Evolutionary conservation across 37 sponge, comb jelly and placozoan species (phyloP), one percentile per base, ranked within the genome.

Genomic region (Dysidea cf. avara): DNA sequence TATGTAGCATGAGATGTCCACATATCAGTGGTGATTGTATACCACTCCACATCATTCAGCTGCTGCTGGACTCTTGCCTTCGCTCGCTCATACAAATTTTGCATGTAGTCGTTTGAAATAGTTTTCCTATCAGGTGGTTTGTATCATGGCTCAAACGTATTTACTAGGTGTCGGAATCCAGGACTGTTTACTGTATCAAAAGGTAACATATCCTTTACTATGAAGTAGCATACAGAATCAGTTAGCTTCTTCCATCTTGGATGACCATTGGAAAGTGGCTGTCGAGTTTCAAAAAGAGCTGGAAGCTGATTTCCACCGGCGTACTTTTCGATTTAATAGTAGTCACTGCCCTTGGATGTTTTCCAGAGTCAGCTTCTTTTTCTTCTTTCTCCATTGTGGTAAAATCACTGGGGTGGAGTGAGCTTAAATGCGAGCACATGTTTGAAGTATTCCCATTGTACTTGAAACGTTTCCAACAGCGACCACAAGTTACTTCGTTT

Each of bases 141-240:
- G 59, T 78, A 78, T 32, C 79, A 56, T 25, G 79, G 79, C 48
- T 78, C 79, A 30, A 78, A 20, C 28, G 56, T 52, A 16, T 50
- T 18, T 11, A 78, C 12, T 58, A 72, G 14, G 11, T 43, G 53
- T 4, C 68, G 69, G 51, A 78, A 78, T 16, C 79, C 79, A 34
- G n/a, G 7, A 78, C 21, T 69, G 49, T 79, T 56, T 11, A 79
- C 71, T 3, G 64, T 56, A 29, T 52, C 56, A 17, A 48, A 34
- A 9, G 81, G 81, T 59, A 32, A 61, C 63, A 79, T 55, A 43
- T 79, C 81, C 56, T 70, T 70, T 16, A 71, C 71, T 21, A 79
- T n/a, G n/a, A n/a, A n/a, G n/a, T n/a, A n/a, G n/a, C n/a, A n/a
- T n/a, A n/a, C n/a, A n/a, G n/a, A n/a, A n/a, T n/a, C n/a, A n/a